Conservation (phyloP, 2,888 invertebrate species). For the Limnephilus marmoratus region DNA sequence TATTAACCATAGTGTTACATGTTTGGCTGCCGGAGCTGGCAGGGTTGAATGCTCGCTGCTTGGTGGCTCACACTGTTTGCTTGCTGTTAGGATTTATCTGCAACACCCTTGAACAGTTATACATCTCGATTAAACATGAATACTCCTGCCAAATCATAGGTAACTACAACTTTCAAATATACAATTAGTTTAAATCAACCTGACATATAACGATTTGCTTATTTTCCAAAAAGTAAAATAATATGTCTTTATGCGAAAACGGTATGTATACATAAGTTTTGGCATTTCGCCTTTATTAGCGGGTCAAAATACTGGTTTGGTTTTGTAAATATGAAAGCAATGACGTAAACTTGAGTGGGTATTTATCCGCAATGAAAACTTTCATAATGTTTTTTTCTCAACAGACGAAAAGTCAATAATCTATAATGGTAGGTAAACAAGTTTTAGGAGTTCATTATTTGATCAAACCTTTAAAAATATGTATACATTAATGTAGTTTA, state of each 20-base stretch:
- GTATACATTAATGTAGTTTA: not conserved
- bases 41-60: constrained; percentile 46
- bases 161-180: constrained; percentile 4
- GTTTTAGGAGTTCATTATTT: too few relatives aligned
- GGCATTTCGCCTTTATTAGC: not conserved
- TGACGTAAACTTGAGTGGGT: not conserved
- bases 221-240: not conserved
- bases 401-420: too few relatives aligned
- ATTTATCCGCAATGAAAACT: not conserved
- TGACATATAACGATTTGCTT: not conserved
- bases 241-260: too few relatives aligned
- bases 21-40: constrained; percentile 60
- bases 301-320: not conserved
- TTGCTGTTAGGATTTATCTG: constrained; percentile 57
- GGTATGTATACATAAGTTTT: not conserved
- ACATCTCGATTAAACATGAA: not conserved
- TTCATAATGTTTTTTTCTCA: not conserved
- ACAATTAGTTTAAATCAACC: not conserved
- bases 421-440: too few relatives aligned
- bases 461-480: not conserved
- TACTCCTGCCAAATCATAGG: constrained; percentile 47
- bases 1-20: constrained; percentile 56
- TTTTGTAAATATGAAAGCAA: not conserved
- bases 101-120: constrained; percentile 36
- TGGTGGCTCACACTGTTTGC: constrained; percentile 58